These are phyloP conservation scores for Gallinago media DNA, from an alignment of 2,113 vertebrate species.

Conservation along the genomic window DNA sequence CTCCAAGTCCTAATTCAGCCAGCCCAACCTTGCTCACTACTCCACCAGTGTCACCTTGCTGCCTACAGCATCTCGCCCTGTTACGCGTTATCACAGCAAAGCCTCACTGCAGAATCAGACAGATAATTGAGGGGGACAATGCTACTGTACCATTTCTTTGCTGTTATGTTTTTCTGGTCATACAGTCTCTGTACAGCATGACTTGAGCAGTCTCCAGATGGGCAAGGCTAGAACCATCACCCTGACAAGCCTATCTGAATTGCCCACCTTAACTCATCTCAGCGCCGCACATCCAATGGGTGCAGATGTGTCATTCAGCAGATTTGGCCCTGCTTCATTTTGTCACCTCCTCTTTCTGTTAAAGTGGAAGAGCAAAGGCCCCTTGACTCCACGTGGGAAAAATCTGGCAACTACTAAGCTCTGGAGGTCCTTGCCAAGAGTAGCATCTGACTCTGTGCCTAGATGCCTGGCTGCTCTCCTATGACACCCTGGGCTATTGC, in stretches of 20 bases:
- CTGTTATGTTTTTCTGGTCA: not conserved
- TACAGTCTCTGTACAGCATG: not conserved
- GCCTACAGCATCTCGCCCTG: rapidly evolving
- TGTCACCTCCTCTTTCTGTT: not conserved
- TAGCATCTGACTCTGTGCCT: not conserved
- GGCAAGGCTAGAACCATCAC: rapidly evolving
- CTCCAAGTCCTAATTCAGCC: not conserved
- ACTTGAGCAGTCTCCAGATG: not conserved
- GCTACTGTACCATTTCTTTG: too few relatives aligned
- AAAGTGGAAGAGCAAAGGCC: not conserved
- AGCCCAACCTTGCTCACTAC: not conserved
- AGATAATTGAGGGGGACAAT: rapidly evolving
- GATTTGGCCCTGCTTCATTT: not conserved
- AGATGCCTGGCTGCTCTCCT: not conserved
- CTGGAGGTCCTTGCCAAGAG: not conserved
- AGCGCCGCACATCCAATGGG: not conserved
- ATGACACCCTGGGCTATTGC: not conserved
- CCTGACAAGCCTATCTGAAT: not conserved
- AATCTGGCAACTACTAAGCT: not conserved
- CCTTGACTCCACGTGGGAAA: not conserved
- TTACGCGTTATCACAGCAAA: rapidly evolving
- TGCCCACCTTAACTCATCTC: not conserved
- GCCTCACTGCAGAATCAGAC: not conserved
- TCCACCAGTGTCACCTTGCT: not conserved
- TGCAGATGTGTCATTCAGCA: not conserved